Base-by-base conservation (phyloP, 2,113 vertebrate genomes). In the Hemicordylus capensis region DNA sequence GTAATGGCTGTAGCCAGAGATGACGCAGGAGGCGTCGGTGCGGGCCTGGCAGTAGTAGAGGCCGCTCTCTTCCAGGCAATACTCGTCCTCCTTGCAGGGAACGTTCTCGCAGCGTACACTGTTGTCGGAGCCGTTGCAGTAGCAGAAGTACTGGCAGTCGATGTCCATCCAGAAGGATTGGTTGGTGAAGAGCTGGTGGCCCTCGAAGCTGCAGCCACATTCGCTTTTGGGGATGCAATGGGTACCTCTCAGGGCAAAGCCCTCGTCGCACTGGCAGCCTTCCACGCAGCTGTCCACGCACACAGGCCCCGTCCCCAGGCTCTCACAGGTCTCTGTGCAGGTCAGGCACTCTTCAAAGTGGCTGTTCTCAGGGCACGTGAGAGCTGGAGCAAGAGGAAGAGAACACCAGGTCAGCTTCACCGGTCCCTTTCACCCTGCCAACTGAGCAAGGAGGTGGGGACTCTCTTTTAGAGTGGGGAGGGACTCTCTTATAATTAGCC, bases 111-210 rank as follows among this genome's bases (percentile, higher is more conserved):
- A 99, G 95, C 98, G 98, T 1, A 99, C 97, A 0, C 95, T 97
- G 95, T 99, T 99, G 96, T 99, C 98, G 0, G 98, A 97, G 78
- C 98, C 98, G 0, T 99, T 99, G 95, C 99, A 99, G 93, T 97
- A 98, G 97, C 99, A 99, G 91, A 98, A 98, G 85, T 98, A 97
- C 89, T 98, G 98, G 93, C 99, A 99, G 89, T 99, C 96, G 84
- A 97, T 96, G 88, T 99, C 98, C 1, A 97, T 98, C 99, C 99
- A 99, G 91, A 99, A 99, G 76, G 98, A 99, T 93, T 98, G 97
- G 83, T 99, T 98, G 75, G 98, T 98, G 86, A 96, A 96, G 87
- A 99, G 94, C 70, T 97, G 97, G 42, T 95, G 97, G 0, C 98
- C 98, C 76, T 98, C 97, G 4, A 97, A 97, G 77, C 90, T 93